A percentile compares a stretch with the other conserved stretches of the same genome.
Conservation (phyloP, 2,888 invertebrate genomes). For the Nomada flava region DNA sequence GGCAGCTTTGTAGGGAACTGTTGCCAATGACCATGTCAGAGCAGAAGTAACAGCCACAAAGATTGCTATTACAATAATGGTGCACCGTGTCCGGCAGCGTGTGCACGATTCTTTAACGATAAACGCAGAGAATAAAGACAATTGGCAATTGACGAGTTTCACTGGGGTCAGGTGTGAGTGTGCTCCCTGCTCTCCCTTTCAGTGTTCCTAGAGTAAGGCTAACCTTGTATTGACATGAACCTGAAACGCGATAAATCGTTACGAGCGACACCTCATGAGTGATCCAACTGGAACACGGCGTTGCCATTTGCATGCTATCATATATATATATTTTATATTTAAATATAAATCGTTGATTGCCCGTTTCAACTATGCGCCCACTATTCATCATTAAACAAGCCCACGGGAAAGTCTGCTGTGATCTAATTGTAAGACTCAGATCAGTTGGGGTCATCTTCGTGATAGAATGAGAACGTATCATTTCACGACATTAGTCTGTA, state of each 20-base stretch:
- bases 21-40: slow-evolving; percentile 81
- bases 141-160: slow-evolving; percentile 83
- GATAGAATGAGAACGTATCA: slow-evolving; percentile 12
- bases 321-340: slow-evolving; percentile 13
- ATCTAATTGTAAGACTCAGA: neutral
- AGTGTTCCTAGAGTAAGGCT: slow-evolving; percentile 77
- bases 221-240: slow-evolving; percentile 64
- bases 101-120: slow-evolving; percentile 28
- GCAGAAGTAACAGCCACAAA: slow-evolving; percentile 61
- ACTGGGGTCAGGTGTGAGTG: slow-evolving; percentile 84
- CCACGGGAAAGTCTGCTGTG: slow-evolving; percentile 1
- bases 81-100: slow-evolving; percentile 33
- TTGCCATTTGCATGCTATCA: slow-evolving; percentile 79
- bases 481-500: slow-evolving; percentile 23
- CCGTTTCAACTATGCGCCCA: slow-evolving; percentile 60
- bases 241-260: slow-evolving; percentile 69
- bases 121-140: slow-evolving; percentile 48
- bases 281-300: slow-evolving; percentile 79
- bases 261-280: slow-evolving; percentile 80
- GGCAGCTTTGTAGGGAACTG: slow-evolving; percentile 82
- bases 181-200: slow-evolving; percentile 81
- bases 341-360: slow-evolving; percentile 60
- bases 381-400: slow-evolving; percentile 1
- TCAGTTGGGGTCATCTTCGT: slow-evolving; percentile 15
- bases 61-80: slow-evolving; percentile 36